Evolutionary conservation across 2,888 invertebrate genomes (phyloP), one percentile per base, ranked within the genome.

Genomic region (Elmis aenea): DNA sequence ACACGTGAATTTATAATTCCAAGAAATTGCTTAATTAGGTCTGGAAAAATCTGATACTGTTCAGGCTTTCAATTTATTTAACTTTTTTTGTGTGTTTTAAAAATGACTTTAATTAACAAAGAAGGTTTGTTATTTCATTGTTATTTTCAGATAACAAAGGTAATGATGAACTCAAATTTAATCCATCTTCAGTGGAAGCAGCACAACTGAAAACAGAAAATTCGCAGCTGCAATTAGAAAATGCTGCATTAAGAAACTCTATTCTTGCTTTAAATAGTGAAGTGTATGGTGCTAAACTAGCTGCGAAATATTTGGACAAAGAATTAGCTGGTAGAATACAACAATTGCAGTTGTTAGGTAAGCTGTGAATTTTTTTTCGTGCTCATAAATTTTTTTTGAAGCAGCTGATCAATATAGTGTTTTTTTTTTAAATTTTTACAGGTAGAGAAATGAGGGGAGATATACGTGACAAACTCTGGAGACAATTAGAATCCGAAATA

Each of bases 291-390:
- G 87, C 89, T 8, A 77, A 86, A 55, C 69, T 90, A 47, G 88
- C 89, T 5, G 87, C 89, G 6, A 87, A 87, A 59, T 90, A 90
- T 62, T 68, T 90, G 48, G 89, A 91, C 64, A 90, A 90, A 61
- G 87, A 88, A 62, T 66, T 88, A 38, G 86, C 87, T 16, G 79
- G 79, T 33, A 75, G 88, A 55, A 90, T 90, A 67, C 89, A 90
- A 60, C 90, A 90, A 67, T 74, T 90, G 48, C 90, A 90, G 62
- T 69, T 90, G 31, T 70, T 91, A 45, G 86, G 81, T 64, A 45
- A 36, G 35, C 9, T 12, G 6, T 4, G 5, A 9, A 5, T 26
- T 26, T 26, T 26, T 12, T 11, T 5, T 2, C 11, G 5, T 13
- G 26, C 2, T 5, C 8, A 18, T 5, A 8, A 6, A 14, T 9